A percentile compares a stretch with the other conserved stretches of the same genome.
phyloP scores from a whole-genome alignment of 1,140 invertebrate genomes.

The Procambarus clarkii region DNA sequence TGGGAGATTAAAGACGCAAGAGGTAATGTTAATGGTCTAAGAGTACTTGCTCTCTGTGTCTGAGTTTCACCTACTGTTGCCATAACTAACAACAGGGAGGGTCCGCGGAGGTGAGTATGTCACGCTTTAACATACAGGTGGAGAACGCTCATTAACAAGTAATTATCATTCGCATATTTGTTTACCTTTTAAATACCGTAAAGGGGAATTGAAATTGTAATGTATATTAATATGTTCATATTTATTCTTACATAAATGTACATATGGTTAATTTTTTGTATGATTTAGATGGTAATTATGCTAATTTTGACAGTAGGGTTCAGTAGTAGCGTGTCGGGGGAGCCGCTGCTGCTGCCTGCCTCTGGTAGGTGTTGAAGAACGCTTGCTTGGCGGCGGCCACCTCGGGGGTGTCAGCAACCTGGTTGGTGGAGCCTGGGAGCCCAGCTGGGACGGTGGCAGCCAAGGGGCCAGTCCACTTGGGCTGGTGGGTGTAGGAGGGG shows the following conservation, averaged over 20 bases:
- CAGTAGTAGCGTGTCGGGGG: neutral
- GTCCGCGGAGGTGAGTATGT: too few species aligned
- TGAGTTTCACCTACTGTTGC: too few species aligned
- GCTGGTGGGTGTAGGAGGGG: neutral
- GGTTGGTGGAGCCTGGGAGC: constrained; percentile 17
- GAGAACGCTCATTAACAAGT: too few species aligned
- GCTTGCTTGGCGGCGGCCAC: constrained; percentile 34
- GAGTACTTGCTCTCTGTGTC: too few species aligned
- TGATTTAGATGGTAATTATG: neutral
- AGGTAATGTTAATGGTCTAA: too few species aligned
- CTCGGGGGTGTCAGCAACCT: constrained; percentile 33
- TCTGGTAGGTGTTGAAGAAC: constrained; percentile 38
- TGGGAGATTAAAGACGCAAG: too few species aligned
- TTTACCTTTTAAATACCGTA: neutral
- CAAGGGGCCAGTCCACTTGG: constrained; percentile 49
- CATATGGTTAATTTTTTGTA: neutral
- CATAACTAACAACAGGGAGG: too few species aligned
- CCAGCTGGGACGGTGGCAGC: constrained; percentile 42
- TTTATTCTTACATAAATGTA: neutral
- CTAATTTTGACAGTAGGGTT: neutral
- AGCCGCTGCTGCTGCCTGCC: constrained; percentile 41
- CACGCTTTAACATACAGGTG: too few species aligned
- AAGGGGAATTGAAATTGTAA: neutral
- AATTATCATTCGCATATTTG: too few species aligned
- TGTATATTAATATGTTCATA: neutral